phyloP scores from a whole-genome alignment of 2,113 vertebrate species.

The Alectura lathami region DNA sequence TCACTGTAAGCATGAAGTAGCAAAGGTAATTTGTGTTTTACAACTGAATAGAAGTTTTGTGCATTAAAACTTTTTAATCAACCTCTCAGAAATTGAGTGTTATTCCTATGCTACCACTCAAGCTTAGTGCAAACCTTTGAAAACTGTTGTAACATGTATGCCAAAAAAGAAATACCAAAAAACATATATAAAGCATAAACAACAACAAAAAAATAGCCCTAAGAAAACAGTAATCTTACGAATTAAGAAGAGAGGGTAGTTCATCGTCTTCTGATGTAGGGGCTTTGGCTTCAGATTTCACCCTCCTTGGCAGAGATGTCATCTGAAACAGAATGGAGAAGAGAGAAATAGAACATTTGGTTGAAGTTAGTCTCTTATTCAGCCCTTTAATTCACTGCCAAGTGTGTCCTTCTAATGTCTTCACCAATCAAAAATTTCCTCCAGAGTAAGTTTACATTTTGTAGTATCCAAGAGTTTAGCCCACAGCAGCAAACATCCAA shows the following conservation, averaged over 20 bases:
- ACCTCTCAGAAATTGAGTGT: background rate
- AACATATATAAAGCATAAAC: background rate
- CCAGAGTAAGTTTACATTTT: background rate
- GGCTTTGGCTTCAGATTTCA: conserved; percentile 61
- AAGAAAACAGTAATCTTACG: conserved; percentile 64
- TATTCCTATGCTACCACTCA: fast-evolving
- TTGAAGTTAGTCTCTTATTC: background rate
- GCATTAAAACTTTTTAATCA: background rate
- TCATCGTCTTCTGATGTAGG: conserved; percentile 51
- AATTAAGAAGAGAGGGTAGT: conserved; percentile 68
- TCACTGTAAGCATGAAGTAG: background rate
- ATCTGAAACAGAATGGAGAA: conserved; percentile 63
- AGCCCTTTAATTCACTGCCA: background rate
- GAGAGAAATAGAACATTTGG: background rate
- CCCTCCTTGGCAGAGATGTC: conserved; percentile 70
- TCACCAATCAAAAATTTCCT: background rate
- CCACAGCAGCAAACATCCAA: background rate
- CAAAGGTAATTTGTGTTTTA: background rate
- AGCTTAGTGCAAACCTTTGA: background rate
- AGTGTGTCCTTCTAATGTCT: background rate
- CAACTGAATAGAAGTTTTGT: background rate
- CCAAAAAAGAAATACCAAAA: background rate
- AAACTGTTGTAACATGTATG: background rate
- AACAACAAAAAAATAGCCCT: background rate
- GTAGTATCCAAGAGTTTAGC: background rate